Percentiles rank a stretch among this genome's conserved stretches.
Conservation (phyloP, 2,888 invertebrate genomes). For the Druceiella hillmani region DNA sequence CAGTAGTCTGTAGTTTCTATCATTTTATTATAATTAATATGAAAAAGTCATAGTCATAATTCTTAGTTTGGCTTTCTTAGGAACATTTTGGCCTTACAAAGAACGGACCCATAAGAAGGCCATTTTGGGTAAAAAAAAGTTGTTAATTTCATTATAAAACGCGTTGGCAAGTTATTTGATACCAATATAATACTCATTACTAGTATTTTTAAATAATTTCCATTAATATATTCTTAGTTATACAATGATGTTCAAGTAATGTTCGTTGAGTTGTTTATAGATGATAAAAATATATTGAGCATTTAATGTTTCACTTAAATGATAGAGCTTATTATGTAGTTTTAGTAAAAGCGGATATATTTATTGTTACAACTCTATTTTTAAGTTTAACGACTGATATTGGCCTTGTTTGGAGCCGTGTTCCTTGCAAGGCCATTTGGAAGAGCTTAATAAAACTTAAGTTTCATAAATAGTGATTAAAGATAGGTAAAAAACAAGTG, state of each 20-base stretch:
- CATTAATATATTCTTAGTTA: constrained; percentile 11
- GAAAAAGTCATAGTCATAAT: too few relatives aligned
- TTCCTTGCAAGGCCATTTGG: constrained; percentile 23
- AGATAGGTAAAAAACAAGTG: too few relatives aligned
- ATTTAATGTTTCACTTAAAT: constrained; percentile 9
- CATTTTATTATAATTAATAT: too few relatives aligned
- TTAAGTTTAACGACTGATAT: constrained; percentile 20
- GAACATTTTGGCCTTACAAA: constrained; percentile 20
- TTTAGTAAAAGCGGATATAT: constrained; percentile 13
- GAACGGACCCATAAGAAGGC: constrained; percentile 19
- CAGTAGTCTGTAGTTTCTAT: too few relatives aligned
- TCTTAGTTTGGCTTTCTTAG: too few relatives aligned
- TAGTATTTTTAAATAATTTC: constrained; percentile 16
- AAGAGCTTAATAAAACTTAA: constrained; percentile 16
- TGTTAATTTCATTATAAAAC: constrained; percentile 15
- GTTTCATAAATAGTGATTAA: constrained; percentile 21
- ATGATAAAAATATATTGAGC: constrained; percentile 9
- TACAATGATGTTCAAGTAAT: constrained; percentile 14
- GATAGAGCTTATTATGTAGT: constrained; percentile 8
- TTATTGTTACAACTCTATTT: constrained; percentile 16
- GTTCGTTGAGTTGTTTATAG: constrained; percentile 12
- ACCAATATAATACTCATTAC: constrained; percentile 10
- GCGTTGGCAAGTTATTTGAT: too few relatives aligned
- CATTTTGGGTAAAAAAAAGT: constrained; percentile 7
- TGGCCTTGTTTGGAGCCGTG: constrained; percentile 20